A percentile compares a stretch with the other conserved stretches of the same genome.
These are phyloP conservation scores for Zaprionus nigranus DNA, from an alignment of 1,140 invertebrate genomes.

Conservation along the genomic window DNA sequence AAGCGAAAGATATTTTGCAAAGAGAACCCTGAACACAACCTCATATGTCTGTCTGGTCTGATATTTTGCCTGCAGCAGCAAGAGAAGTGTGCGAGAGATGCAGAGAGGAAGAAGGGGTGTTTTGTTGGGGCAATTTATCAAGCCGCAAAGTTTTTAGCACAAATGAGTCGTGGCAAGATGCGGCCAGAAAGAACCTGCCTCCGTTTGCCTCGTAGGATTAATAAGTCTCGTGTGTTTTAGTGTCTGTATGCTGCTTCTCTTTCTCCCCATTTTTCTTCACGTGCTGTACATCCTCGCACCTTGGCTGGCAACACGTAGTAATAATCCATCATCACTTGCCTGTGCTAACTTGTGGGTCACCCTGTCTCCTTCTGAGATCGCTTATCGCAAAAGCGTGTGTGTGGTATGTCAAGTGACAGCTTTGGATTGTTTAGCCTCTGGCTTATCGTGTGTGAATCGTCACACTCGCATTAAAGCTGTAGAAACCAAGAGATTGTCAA, in stretches of 20 bases:
- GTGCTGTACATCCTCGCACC: slow-evolving; percentile 54
- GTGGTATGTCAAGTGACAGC: slow-evolving; percentile 23
- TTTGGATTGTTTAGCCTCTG: background rate
- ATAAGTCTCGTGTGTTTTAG: slow-evolving; percentile 71
- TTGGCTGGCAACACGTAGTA: slow-evolving; percentile 65
- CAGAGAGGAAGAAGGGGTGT: slow-evolving; percentile 32
- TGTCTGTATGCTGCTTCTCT: background rate
- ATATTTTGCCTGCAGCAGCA: slow-evolving; percentile 24
- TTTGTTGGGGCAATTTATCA: slow-evolving; percentile 69
- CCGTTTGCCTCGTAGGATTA: slow-evolving; percentile 66
- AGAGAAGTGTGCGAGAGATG: background rate
- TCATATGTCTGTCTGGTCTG: slow-evolving; percentile 36
- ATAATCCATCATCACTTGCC: slow-evolving; percentile 73
- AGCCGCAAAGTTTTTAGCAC: slow-evolving; percentile 74
- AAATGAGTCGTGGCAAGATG: slow-evolving; percentile 71
- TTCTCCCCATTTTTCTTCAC: background rate
- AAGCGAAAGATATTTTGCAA: background rate
- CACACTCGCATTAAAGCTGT: background rate
- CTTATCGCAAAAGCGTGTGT: slow-evolving; percentile 36
- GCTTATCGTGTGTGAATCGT: slow-evolving; percentile 17
- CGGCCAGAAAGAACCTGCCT: slow-evolving; percentile 45
- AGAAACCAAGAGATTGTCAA: background rate
- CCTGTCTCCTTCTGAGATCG: slow-evolving; percentile 31
- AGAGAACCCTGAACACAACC: background rate
- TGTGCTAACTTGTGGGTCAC: slow-evolving; percentile 57